phyloP scores from a whole-genome alignment of 2,113 vertebrate genomes.

The Chloropsis cyanopogon region DNA sequence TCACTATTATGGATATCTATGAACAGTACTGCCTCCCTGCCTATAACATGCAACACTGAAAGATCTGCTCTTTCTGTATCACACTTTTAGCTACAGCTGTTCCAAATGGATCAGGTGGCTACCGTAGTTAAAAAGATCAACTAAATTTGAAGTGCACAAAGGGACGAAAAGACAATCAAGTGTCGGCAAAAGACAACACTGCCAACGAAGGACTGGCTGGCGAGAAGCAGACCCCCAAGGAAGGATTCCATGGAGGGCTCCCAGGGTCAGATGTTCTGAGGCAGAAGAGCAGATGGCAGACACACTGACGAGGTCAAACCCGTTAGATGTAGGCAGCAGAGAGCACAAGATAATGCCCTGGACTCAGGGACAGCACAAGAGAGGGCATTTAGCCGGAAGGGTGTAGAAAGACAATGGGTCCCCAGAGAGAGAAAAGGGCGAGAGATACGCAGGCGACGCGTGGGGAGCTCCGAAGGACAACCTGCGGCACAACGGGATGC shows the following conservation, averaged over 20 bases:
- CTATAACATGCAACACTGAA: not conserved
- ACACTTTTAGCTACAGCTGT: not conserved
- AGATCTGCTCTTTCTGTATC: not conserved
- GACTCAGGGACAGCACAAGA: not conserved
- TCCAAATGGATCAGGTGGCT: not conserved
- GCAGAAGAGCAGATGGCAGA: not conserved
- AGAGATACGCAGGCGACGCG: no score
- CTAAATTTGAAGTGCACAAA: not conserved
- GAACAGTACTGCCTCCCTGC: not conserved
- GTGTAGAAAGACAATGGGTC: not conserved
- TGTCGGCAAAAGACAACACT: not conserved
- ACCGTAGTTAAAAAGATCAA: not conserved
- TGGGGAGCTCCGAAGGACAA: not conserved
- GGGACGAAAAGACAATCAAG: not conserved
- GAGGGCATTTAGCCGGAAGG: not conserved
- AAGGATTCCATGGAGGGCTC: not conserved
- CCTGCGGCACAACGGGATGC: not conserved
- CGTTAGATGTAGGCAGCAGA: not conserved
- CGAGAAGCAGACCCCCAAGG: not conserved
- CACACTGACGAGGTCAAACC: not conserved
- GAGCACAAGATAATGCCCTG: not conserved
- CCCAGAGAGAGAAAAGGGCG: not conserved
- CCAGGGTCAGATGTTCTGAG: not conserved
- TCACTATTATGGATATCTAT: accelerated
- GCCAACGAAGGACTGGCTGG: not conserved